These are phyloP conservation scores for Cyanoramphus novaezelandiae DNA, from an alignment of 2,113 vertebrate species.

Conservation along the genomic window DNA sequence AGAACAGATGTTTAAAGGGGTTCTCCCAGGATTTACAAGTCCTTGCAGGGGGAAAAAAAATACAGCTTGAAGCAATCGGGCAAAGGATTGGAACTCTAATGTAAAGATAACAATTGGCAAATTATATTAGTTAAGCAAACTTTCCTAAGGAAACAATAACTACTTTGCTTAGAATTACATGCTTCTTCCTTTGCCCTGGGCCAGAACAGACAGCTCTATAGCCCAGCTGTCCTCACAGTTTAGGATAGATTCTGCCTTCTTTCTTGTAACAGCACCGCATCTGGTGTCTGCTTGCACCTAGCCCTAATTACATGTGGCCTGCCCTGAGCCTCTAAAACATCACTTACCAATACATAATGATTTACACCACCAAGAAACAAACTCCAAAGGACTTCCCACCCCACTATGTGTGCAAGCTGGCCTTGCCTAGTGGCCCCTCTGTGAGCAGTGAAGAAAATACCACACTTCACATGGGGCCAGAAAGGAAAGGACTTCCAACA, in stretches of 20 bases:
- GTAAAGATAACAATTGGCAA: slow-evolving; percentile 53
- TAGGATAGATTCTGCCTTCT: neutral
- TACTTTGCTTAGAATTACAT: neutral
- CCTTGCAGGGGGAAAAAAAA: neutral
- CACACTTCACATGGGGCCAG: rapidly evolving
- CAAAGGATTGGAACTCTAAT: slow-evolving; percentile 36
- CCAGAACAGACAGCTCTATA: neutral
- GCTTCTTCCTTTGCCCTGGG: neutral
- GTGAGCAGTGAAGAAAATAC: neutral
- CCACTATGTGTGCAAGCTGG: neutral
- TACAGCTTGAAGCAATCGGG: slow-evolving; percentile 64
- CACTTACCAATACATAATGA: neutral
- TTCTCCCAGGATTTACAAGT: slow-evolving; percentile 24
- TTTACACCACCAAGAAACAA: neutral
- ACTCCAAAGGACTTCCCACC: too few relatives aligned
- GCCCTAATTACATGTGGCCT: rapidly evolving
- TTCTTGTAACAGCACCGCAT: neutral
- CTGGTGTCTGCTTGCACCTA: neutral
- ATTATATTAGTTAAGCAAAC: slow-evolving; percentile 49
- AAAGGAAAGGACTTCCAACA: neutral
- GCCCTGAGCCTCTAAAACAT: neutral
- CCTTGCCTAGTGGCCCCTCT: neutral
- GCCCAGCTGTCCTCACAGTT: neutral
- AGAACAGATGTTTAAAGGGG: slow-evolving; percentile 38
- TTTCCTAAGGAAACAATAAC: neutral